A percentile compares a stretch with the other conserved stretches of the same genome.
phyloP scores from a whole-genome alignment of 2,797 vertebrate genomes.

The Myiotriccus ornatus region DNA sequence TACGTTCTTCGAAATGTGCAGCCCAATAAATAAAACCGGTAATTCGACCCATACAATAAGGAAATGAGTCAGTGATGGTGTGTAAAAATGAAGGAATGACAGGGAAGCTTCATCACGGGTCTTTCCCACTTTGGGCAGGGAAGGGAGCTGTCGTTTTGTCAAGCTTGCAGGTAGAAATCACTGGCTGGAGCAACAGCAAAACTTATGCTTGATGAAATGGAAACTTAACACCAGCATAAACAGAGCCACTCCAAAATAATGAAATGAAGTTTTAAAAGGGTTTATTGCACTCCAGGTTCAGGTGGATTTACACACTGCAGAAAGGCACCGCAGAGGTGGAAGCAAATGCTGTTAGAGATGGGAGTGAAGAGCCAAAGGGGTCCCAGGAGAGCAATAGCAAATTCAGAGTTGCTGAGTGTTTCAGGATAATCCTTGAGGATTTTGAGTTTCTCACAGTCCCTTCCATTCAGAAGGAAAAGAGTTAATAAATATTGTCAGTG shows the following conservation, averaged over 20 bases:
- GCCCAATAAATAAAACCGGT: constrained; percentile 38
- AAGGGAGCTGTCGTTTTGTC: neutral
- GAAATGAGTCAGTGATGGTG: neutral
- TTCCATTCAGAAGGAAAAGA: constrained; percentile 27
- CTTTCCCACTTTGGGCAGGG: neutral
- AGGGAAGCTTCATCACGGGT: neutral
- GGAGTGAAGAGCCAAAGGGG: neutral
- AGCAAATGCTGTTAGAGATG: neutral
- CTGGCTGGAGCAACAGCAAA: neutral
- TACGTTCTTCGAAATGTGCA: constrained; percentile 8
- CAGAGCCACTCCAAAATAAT: constrained; percentile 30
- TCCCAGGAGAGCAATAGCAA: neutral
- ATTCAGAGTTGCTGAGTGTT: constrained; percentile 1
- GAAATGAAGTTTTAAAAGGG: constrained; percentile 40
- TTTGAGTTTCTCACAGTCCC: neutral
- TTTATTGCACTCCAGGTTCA: constrained; percentile 24
- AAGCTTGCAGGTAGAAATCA: neutral
- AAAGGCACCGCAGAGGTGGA: neutral
- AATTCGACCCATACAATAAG: neutral
- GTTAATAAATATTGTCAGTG: constrained; percentile 66
- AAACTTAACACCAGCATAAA: constrained; percentile 27
- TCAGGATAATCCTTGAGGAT: neutral
- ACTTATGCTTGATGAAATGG: neutral
- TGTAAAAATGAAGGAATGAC: neutral
- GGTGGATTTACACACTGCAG: constrained; percentile 43